Evolutionary conservation across 37 sponge, comb jelly and placozoan genomes (phyloP).

Genomic region (Geodia barretti): DNA sequence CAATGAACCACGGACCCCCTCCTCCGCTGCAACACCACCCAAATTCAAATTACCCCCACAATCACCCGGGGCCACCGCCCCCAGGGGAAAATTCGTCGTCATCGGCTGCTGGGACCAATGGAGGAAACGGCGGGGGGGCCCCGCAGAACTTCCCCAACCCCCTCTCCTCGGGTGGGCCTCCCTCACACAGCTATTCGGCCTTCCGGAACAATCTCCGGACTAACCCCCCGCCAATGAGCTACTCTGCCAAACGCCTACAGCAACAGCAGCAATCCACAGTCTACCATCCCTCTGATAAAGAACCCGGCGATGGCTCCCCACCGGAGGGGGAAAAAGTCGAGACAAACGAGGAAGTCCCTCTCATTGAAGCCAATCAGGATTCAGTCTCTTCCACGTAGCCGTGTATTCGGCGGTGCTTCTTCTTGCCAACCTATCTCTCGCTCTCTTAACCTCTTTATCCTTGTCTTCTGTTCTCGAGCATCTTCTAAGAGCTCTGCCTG

Average conservation of each 20-base stretch:
- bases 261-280: not conserved
- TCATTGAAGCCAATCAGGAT: too few species aligned
- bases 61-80: too few species aligned
- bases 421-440: too few species aligned
- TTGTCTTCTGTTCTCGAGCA: too few species aligned
- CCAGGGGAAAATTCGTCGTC: not conserved
- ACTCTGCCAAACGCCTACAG: not conserved
- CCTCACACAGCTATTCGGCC: not conserved
- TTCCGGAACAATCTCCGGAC: not conserved
- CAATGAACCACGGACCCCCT: not conserved
- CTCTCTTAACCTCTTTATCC: too few species aligned
- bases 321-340: too few species aligned
- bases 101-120: not conserved
- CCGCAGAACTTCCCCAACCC: not conserved
- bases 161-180: not conserved
- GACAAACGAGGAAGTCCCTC: too few species aligned
- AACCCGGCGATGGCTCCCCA: too few species aligned
- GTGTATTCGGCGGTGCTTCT: too few species aligned
- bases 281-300: too few species aligned
- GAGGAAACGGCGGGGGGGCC: not conserved
- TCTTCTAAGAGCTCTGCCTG: not conserved
- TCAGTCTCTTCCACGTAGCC: too few species aligned
- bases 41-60: not conserved
- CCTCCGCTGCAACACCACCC: not conserved
- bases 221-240: not conserved